A percentile compares a stretch with the other conserved stretches of the same genome.
phyloP scores from a whole-genome alignment of 2,113 vertebrate genomes.

The Stercorarius parasiticus region DNA sequence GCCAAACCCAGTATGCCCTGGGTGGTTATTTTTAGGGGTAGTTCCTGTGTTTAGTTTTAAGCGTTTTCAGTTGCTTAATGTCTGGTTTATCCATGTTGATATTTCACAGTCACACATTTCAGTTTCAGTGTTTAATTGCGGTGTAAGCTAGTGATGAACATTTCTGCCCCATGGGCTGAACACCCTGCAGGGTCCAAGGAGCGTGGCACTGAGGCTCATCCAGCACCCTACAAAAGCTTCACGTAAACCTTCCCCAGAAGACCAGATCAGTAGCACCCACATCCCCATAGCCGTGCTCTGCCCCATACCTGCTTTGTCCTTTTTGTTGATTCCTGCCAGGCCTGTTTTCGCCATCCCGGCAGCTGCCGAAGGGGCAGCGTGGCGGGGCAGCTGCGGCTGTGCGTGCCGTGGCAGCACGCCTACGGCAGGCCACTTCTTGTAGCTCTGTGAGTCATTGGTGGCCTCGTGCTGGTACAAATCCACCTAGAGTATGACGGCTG shows the following conservation, averaged over 20 bases:
- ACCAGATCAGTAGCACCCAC: rapidly evolving
- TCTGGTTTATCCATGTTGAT: neutral
- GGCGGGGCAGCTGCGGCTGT: neutral
- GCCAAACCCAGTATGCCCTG: neutral
- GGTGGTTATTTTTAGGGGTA: neutral
- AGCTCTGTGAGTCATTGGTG: neutral
- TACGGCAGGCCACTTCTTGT: neutral
- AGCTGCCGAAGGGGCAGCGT: neutral
- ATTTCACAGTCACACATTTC: neutral
- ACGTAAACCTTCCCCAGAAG: neutral
- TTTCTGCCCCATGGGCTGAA: neutral
- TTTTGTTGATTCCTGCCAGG: neutral
- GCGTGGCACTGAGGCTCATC: rapidly evolving
- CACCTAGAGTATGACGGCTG: neutral
- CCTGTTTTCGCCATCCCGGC: neutral
- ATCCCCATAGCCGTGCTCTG: neutral
- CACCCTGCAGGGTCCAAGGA: neutral
- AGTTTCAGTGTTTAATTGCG: neutral
- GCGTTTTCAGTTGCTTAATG: neutral
- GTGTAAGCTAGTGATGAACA: neutral
- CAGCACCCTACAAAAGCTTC: neutral
- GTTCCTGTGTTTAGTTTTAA: neutral
- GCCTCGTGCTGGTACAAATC: neutral
- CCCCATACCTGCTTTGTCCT: neutral
- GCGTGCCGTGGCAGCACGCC: rapidly evolving